Conservation (phyloP, 2,888 invertebrate species). For the Siphonodentalium dalli region DNA sequence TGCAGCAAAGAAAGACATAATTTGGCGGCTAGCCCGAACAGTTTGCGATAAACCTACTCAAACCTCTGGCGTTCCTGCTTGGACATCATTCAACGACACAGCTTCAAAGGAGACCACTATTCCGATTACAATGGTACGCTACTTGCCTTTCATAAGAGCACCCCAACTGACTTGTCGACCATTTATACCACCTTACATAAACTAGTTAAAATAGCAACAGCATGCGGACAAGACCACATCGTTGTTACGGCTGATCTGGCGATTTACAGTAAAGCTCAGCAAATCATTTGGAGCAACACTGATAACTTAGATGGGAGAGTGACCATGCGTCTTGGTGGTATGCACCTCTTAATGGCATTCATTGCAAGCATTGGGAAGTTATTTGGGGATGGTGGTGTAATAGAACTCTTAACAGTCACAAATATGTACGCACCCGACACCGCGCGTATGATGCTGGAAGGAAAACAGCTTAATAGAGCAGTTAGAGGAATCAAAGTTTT, state of each 20-base stretch:
- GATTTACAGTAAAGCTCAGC: constrained; percentile 9
- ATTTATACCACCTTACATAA: background rate
- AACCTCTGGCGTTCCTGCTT: constrained; percentile 13
- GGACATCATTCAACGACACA: constrained; percentile 8
- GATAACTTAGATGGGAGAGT: background rate
- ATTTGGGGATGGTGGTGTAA: no score
- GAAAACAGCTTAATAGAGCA: constrained; percentile 1
- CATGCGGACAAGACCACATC: constrained; percentile 8
- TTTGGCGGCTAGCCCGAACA: constrained; percentile 3
- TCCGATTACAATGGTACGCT: background rate
- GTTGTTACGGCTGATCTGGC: constrained; percentile 15
- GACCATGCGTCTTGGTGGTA: constrained; percentile 4
- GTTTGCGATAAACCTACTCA: background rate
- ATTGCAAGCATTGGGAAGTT: no score
- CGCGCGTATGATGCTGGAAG: constrained; percentile 3
- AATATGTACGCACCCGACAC: constrained; percentile 1
- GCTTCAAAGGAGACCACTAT: background rate
- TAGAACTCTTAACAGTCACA: background rate
- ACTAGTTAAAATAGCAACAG: constrained; percentile 1
- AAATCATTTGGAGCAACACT: constrained; percentile 5
- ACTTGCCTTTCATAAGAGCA: constrained; percentile 9
- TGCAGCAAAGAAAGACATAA: background rate
- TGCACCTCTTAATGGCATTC: constrained; percentile 19
- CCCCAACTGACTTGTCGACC: no score
- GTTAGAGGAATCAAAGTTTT: constrained; percentile 4